phyloP scores from a whole-genome alignment of 2,797 vertebrate species.

The Lagodon rhomboides region DNA sequence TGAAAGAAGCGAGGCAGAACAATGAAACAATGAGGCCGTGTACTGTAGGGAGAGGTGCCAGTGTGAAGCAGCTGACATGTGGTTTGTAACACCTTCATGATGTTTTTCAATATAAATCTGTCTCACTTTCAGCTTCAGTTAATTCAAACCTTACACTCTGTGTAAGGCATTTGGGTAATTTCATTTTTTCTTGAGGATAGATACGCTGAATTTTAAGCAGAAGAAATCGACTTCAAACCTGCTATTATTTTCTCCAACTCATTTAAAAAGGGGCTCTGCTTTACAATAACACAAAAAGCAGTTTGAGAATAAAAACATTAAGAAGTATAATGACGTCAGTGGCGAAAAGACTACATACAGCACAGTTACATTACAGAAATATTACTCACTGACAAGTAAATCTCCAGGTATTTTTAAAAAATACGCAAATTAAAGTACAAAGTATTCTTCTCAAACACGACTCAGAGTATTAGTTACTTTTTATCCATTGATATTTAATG shows the following conservation, averaged over 20 bases:
- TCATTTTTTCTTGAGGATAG: background rate
- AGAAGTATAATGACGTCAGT: too few species aligned
- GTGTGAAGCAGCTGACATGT: conserved; percentile 49
- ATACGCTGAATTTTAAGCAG: background rate
- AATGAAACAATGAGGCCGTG: conserved; percentile 81
- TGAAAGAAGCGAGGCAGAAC: conserved; percentile 78
- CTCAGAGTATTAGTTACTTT: too few species aligned
- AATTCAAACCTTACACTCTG: conserved; percentile 42
- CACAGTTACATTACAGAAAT: too few species aligned
- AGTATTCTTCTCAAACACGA: too few species aligned
- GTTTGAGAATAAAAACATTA: too few species aligned
- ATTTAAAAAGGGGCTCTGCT: background rate
- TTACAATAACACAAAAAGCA: background rate
- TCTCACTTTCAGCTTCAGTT: conserved; percentile 27
- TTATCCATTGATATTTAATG: too few species aligned
- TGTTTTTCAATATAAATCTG: conserved; percentile 50
- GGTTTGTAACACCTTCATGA: conserved; percentile 58
- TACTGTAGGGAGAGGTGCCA: conserved; percentile 47
- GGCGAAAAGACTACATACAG: too few species aligned
- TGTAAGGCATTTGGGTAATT: conserved; percentile 17
- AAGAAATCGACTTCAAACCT: background rate
- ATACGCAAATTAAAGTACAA: too few species aligned
- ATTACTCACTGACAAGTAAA: too few species aligned
- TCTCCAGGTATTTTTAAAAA: too few species aligned
- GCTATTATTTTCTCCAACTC: background rate